Evolutionary conservation across 2,888 invertebrate genomes (phyloP), one percentile per base, ranked within the genome.

Genomic region (Melanostoma mellinum): DNA sequence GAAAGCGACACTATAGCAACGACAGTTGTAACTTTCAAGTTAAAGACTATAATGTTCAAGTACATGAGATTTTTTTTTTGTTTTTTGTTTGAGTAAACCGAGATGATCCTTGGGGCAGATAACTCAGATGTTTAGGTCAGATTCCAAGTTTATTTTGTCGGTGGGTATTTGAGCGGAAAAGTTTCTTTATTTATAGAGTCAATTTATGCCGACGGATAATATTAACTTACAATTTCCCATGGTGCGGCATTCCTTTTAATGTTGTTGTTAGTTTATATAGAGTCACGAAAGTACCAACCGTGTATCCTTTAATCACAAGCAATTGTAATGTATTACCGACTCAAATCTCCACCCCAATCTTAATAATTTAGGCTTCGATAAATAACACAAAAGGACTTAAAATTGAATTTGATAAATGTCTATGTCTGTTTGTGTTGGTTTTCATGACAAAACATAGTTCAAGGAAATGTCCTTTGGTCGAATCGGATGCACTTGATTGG

Each of bases 141-240:
- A 78, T 78, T 78, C 71, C 74, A 78, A 68, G 78, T 75, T 74
- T 78, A 50, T 32, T 10, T 40, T 10, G 32, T 73, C 36, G 44
- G 67, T 42, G 44, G 67, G 68, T 58, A 73, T 60, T 74, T 60
- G 48, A 38, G 61, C 69, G 60, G 20, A 60, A 78, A 77, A 78
- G 65, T 78, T 84, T 71, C 78, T 84, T 20, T 78, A 75, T 84
- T 84, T 78, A 84, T 84, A 78, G 78, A 74, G 78, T 65, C 84
- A 75, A 84, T 84, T 77, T 75, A 78, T 77, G 74, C 77, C 69
- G 78, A 48, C 65, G 84, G 84, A 84, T 78, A 60, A 84, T 84
- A 73, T 74, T 78, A 84, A 84, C 73, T 84, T 77, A 77, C 82
- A 82, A 81, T 76, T 81, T 73, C 40, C 63, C 42, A 42, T 3